Evolutionary conservation across 1,140 invertebrate species (phyloP), one percentile per base, ranked within the genome.

Genomic region (Dreissena polymorpha): DNA sequence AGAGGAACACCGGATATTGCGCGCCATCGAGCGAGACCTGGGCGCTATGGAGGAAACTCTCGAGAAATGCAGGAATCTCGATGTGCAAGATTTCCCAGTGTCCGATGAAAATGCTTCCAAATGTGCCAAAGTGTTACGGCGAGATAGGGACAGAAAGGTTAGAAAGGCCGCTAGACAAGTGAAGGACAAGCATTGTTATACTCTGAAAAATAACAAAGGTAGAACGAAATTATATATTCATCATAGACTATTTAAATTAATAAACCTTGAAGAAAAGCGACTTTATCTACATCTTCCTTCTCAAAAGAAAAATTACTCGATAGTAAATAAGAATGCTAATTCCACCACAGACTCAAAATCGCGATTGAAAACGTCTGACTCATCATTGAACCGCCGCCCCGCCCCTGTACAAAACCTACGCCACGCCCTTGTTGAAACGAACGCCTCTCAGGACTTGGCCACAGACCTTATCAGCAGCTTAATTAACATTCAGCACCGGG

Each of bases 131-230:
- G 73, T 87, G 60, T 49, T 87, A 1, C 81, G 90, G 18, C 12
- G 29, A 63, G 88, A 89, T 65, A 84, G 77, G 23, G 72, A 90
- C 64, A 85, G 88, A 27, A 87, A 87, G 72, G 82, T 85, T 14
- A 57, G 73, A 49, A 91, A 91, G 82, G 88, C 87, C 18, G 85
- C 87, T 50, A 88, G 85, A 49, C 87, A 90, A 81, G 82, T 91
- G 12, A 91, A 90, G 73, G 78, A 88, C 64, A 91, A 90, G 69
- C 78, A 91, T 72, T 88, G 89, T 29, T 82, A 50, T 2, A 89
- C 75, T 80, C 67, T 91, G 7, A 79, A 82, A 72, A 91, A 90
- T 85, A 91, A 91, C 78, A 75, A 84, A 10, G 90, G 89, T 50
- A 78, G 87, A 51, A 90, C 88, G 83, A 79, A 60, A 21, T 60